These are phyloP conservation scores for Leucophenga varia DNA, from an alignment of 1,140 invertebrate genomes.

Conservation along the genomic window DNA sequence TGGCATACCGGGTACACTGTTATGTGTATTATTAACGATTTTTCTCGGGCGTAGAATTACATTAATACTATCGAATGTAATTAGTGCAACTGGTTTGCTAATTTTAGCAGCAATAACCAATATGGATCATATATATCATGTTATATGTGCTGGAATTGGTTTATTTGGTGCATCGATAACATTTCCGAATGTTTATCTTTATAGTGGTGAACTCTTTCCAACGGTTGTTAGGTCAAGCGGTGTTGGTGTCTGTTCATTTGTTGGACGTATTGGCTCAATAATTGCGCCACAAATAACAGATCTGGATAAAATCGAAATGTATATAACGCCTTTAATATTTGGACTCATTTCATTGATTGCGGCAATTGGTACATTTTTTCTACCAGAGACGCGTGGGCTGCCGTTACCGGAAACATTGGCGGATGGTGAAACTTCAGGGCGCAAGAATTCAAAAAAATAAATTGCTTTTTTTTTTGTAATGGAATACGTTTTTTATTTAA, in stretches of 20 bases:
- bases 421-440: slow-evolving; percentile 74
- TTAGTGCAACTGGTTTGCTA: slow-evolving; percentile 67
- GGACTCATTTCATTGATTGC: slow-evolving; percentile 66
- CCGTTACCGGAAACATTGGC: slow-evolving; percentile 75
- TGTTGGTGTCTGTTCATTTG: slow-evolving; percentile 60
- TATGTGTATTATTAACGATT: slow-evolving; percentile 68
- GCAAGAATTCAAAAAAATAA: slow-evolving; percentile 53
- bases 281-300: slow-evolving; percentile 61
- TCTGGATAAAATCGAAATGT: slow-evolving; percentile 46
- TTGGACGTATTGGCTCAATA: slow-evolving; percentile 62
- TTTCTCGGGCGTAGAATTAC: slow-evolving; percentile 66
- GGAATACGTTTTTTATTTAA: too few species aligned
- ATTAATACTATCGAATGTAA: slow-evolving; percentile 63
- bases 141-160: slow-evolving; percentile 30
- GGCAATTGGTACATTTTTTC: slow-evolving; percentile 63
- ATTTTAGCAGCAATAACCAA: slow-evolving; percentile 61
- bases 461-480: too few species aligned
- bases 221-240: slow-evolving; percentile 63
- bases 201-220: slow-evolving; percentile 63
- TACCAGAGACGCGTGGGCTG: slow-evolving; percentile 75
- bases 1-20: slow-evolving; percentile 68
- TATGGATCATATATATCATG: background rate
- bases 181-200: slow-evolving; percentile 63
- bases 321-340: slow-evolving; percentile 70
- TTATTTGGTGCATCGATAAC: slow-evolving; percentile 57